A percentile compares a stretch with the other conserved stretches of the same genome.
Conservation (phyloP, 2,888 invertebrate species). For the Oscheius sp. region DNA sequence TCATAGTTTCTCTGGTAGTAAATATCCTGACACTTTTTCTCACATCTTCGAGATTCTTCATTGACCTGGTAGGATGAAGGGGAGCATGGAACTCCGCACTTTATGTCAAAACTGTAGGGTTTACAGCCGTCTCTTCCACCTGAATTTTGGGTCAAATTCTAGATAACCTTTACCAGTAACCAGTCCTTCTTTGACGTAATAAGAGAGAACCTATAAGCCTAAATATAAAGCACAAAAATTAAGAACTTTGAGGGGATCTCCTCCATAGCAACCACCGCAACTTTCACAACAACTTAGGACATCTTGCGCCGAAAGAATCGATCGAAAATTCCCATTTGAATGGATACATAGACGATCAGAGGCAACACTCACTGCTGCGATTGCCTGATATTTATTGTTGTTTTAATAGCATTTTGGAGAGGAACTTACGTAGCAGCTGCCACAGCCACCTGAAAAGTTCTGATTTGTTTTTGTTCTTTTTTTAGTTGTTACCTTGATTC, state of each 20-base stretch:
- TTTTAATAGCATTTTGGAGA: neutral
- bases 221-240: too few species aligned
- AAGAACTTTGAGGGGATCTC: slow-evolving; percentile 69
- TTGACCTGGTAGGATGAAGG: slow-evolving; percentile 64
- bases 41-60: slow-evolving; percentile 61
- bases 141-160: too few species aligned
- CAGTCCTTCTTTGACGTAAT: slow-evolving; percentile 67
- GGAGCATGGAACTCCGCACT: slow-evolving; percentile 67
- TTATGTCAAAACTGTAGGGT: slow-evolving; percentile 61
- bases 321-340: slow-evolving; percentile 63
- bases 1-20: slow-evolving; percentile 67
- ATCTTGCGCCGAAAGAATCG: slow-evolving; percentile 50
- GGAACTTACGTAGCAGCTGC: slow-evolving; percentile 65
- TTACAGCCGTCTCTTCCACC: slow-evolving; percentile 67
- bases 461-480: too few species aligned
- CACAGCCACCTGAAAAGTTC: too few species aligned
- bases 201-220: too few species aligned
- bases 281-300: slow-evolving; percentile 65
- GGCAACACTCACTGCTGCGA: slow-evolving; percentile 68
- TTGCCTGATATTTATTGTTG: slow-evolving; percentile 61
- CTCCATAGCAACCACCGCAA: slow-evolving; percentile 69
- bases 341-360: slow-evolving; percentile 68
- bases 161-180: slow-evolving; percentile 63
- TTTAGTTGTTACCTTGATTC: too few species aligned
- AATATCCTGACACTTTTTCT: slow-evolving; percentile 61